These are phyloP conservation scores for Chelonia mydas DNA, from an alignment of 2,797 vertebrate genomes.

Conservation along the genomic window DNA sequence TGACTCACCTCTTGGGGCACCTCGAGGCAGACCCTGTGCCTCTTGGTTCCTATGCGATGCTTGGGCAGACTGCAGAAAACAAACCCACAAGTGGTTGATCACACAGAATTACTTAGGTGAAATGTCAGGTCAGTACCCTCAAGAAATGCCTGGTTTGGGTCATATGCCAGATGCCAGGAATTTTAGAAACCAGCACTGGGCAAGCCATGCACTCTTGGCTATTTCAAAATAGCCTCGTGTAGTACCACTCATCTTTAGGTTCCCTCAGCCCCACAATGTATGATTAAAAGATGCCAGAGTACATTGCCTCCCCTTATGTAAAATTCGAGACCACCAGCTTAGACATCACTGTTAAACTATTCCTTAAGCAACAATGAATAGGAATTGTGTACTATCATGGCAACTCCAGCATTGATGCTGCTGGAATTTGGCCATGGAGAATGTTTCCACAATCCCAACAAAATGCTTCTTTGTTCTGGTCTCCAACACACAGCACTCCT, in stretches of 20 bases:
- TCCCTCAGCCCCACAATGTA: neutral
- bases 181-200: conserved; percentile 1
- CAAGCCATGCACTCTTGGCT: neutral
- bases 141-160: neutral
- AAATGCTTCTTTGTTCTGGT: neutral
- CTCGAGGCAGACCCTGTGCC: conserved; percentile 94
- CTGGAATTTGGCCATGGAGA: neutral
- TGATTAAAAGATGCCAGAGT: neutral
- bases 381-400: neutral
- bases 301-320: neutral
- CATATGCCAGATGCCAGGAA: neutral
- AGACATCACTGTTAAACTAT: neutral
- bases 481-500: rapidly evolving
- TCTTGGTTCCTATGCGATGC: conserved; percentile 96
- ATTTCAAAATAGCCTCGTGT: neutral
- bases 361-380: neutral
- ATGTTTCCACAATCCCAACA: neutral
- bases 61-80: conserved; percentile 81
- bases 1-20: conserved; percentile 91
- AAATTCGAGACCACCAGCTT: neutral
- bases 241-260: neutral
- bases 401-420: neutral
- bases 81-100: conserved; percentile 4
- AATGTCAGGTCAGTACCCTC: neutral
- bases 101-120: neutral